Evolutionary conservation across 2,113 vertebrate genomes (phyloP).

Genomic region (Gobio gobio): DNA sequence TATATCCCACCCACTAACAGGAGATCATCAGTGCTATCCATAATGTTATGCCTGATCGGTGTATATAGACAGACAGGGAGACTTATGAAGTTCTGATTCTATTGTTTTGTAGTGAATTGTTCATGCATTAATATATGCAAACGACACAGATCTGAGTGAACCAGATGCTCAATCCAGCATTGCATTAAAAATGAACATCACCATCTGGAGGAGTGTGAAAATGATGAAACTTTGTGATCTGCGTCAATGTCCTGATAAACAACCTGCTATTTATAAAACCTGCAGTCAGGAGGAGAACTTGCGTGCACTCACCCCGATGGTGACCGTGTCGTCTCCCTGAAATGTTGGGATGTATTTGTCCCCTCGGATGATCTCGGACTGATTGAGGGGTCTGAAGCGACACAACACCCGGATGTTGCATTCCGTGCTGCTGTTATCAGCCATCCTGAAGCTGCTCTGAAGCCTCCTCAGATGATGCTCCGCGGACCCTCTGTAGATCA

Average conservation of each 20-base stretch:
- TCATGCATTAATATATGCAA: background rate
- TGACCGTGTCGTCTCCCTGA: slow-evolving; percentile 85
- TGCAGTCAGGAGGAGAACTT: background rate
- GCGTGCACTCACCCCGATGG: slow-evolving; percentile 84
- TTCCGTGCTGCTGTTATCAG: slow-evolving; percentile 82
- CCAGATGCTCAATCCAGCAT: background rate
- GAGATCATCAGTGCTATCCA: too few relatives aligned
- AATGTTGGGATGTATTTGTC: slow-evolving; percentile 91
- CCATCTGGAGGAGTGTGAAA: slow-evolving; percentile 13
- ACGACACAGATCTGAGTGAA: background rate
- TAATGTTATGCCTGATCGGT: too few relatives aligned
- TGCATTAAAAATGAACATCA: background rate
- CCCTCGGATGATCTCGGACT: slow-evolving; percentile 85
- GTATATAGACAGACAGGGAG: too few relatives aligned
- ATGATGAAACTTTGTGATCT: slow-evolving; percentile 30
- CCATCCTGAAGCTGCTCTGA: slow-evolving; percentile 73
- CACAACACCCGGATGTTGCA: slow-evolving; percentile 95
- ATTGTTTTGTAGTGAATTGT: background rate
- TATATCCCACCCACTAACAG: too few relatives aligned
- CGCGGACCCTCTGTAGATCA: too few relatives aligned
- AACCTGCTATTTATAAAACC: background rate
- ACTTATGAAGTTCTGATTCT: background rate
- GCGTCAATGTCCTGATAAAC: slow-evolving; percentile 44
- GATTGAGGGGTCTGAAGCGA: slow-evolving; percentile 89
- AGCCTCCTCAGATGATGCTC: background rate